Evolutionary conservation across 2,888 invertebrate species (phyloP).

Genomic region (Andricus quercusramuli): DNA sequence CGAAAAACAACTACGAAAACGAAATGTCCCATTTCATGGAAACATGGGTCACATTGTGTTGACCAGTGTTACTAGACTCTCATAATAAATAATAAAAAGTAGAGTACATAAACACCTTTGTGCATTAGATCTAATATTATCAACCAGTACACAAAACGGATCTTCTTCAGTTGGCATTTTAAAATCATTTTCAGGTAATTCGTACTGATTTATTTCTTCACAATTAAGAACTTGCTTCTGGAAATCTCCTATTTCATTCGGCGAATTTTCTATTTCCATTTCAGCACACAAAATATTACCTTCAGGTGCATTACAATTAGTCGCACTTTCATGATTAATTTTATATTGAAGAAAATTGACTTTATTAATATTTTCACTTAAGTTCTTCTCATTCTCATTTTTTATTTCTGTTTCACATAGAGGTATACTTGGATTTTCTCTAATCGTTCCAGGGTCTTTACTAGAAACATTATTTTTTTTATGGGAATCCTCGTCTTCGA

Average conservation of each 20-base stretch:
- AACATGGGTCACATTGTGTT: not conserved
- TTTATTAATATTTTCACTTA: not conserved
- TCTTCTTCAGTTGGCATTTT: not conserved
- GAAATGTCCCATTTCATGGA: not conserved
- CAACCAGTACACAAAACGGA: not conserved
- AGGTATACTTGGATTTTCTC: not conserved
- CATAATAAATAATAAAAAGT: not conserved
- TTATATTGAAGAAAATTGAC: not conserved
- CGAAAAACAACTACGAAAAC: not conserved
- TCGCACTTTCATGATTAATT: not conserved
- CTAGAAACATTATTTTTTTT: not conserved
- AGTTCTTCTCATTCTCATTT: not conserved
- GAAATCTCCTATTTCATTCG: not conserved
- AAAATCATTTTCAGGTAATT: not conserved
- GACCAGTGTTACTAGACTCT: not conserved
- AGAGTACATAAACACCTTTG: not conserved
- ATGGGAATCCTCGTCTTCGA: not conserved
- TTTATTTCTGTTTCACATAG: not conserved
- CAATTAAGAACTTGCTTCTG: not conserved
- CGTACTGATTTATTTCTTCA: not conserved
- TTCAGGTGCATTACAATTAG: not conserved
- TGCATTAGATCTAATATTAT: not conserved
- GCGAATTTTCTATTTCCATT: not conserved
- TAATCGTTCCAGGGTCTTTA: not conserved
- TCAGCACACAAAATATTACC: not conserved